Evolutionary conservation across 2,888 invertebrate genomes (phyloP).

Genomic region (Meteorus colon): DNA sequence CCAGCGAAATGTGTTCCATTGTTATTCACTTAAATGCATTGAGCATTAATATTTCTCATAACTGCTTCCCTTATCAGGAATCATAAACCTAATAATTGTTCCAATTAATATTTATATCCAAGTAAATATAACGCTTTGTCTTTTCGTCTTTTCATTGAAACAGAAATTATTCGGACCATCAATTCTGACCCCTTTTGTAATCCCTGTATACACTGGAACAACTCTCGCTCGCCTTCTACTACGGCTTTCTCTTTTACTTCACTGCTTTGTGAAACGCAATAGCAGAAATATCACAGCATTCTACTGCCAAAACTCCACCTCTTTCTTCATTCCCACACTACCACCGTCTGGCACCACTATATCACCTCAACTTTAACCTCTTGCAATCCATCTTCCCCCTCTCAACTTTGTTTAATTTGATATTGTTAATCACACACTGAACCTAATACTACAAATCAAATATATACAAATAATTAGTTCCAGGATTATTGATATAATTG

Average conservation of each 20-base stretch:
- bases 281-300: constrained; percentile 29
- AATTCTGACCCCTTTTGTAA: constrained; percentile 14
- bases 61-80: not conserved
- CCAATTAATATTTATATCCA: not conserved
- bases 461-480: not conserved
- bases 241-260: constrained; percentile 20
- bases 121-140: constrained; percentile 1
- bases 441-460: not conserved
- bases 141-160: not conserved
- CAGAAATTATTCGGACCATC: constrained; percentile 7
- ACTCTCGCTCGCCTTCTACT: not conserved
- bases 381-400: not conserved
- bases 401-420: not conserved
- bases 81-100: not conserved
- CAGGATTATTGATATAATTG: not conserved
- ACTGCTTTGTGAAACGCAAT: constrained; percentile 29
- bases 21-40: no score
- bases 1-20: no score
- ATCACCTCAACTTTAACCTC: not conserved
- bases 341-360: not conserved
- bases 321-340: constrained; percentile 4
- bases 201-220: constrained; percentile 12
- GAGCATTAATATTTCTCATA: no score
- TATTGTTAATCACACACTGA: not conserved
- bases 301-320: constrained; percentile 2